Percentiles rank a stretch among this genome's conserved stretches.
phyloP scores from a whole-genome alignment of 2,888 invertebrate species.

The Cheilosia grossa region DNA sequence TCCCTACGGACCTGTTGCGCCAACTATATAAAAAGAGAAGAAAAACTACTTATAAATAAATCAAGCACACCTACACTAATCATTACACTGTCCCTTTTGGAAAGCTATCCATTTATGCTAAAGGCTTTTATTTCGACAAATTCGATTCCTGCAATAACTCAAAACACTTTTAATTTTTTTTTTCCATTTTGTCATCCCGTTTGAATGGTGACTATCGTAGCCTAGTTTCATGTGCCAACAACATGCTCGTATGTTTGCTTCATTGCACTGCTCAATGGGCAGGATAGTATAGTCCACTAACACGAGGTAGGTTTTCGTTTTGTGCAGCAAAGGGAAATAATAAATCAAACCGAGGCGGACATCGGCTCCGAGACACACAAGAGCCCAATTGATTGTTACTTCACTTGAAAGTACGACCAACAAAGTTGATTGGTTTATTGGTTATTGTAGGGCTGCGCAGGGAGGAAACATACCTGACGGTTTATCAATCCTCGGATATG shows the following conservation, averaged over 20 bases:
- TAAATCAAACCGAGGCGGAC: constrained; percentile 53
- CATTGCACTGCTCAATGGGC: constrained; percentile 45
- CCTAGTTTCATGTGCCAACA: constrained; percentile 15
- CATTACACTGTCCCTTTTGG: background rate
- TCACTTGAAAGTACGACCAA: constrained; percentile 46
- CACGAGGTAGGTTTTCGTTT: constrained; percentile 36
- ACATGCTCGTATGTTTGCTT: constrained; percentile 19
- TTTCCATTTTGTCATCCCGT: constrained; percentile 31
- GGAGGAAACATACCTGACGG: constrained; percentile 25
- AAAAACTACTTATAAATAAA: background rate
- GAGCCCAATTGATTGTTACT: constrained; percentile 60
- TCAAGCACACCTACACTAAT: background rate
- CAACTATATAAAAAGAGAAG: too few relatives aligned
- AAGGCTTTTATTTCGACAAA: constrained; percentile 39
- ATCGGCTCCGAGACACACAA: constrained; percentile 35
- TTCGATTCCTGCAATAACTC: constrained; percentile 37
- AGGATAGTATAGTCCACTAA: constrained; percentile 8
- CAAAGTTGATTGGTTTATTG: constrained; percentile 68
- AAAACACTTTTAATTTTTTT: constrained; percentile 1
- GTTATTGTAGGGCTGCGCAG: constrained; percentile 30
- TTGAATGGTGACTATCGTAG: constrained; percentile 25
- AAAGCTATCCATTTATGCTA: constrained; percentile 15
- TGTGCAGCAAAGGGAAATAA: constrained; percentile 41
- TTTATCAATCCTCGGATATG: background rate
- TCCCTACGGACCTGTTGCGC: too few relatives aligned